Evolutionary conservation across 1,140 invertebrate species (phyloP), one percentile per base, ranked within the genome.

Genomic region (Bombus polaris): DNA sequence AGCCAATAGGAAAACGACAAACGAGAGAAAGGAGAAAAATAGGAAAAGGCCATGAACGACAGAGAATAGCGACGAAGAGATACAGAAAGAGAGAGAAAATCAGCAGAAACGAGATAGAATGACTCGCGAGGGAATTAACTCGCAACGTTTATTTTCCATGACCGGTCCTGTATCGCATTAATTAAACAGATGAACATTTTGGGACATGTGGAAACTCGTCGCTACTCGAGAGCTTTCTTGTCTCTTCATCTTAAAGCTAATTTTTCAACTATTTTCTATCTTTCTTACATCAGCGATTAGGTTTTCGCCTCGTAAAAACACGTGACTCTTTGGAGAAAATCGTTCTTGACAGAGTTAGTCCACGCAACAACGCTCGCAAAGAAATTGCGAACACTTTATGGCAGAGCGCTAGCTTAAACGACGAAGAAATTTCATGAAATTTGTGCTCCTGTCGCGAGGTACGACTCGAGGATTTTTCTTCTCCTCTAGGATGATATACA

Each of bases 111-210:
- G 80, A 82, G 59, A 32, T 70, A 88, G 71, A 90, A 88, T 66
- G 86, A 88, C 71, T 86, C 83, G 57, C 71, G 42, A 74, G 81
- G 44, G 82, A 86, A 89, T 90, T 90, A 88, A 86, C 77, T 89
- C 65, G 73, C 83, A 73, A 75, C 82, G 73, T 79, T 57, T 70
- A 70, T 85, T 90, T 86, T 89, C 74, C 76, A 81, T 85, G 80
- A 62, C 72, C 37, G 70, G 82, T 80, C 80, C 83, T 72, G 78
- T 80, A 59, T 88, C 74, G 68, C 72, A 73, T 90, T 90, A 88
- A 83, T 90, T 90, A 90, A 90, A 81, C 80, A 80, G 32, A 59
- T 79, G 66, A 70, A 81, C 70, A 53, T 89, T 87, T 89, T 75
- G 77, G 76, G 44, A 79, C 79, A 59, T 37, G 81, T 73, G 71